Evolutionary conservation across 2,797 vertebrate species (phyloP).

Genomic region (Geotrypetes seraphini): DNA sequence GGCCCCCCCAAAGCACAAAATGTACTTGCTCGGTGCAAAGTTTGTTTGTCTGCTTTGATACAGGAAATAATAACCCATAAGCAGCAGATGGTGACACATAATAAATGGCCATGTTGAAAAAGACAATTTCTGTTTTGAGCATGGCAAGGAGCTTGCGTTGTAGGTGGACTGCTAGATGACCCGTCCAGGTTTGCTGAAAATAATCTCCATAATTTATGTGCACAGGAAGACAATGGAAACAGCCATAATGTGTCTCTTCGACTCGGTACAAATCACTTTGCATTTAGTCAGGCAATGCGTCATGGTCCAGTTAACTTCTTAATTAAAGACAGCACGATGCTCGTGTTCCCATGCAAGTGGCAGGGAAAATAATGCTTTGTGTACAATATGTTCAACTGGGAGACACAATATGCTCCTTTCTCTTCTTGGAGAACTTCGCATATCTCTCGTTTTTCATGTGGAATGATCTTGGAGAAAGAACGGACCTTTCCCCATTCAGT

Average conservation of each 20-base stretch:
- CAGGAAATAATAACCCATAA: conserved; percentile 1
- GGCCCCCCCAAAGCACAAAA: conserved; percentile 33
- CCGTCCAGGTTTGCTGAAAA: conserved; percentile 51
- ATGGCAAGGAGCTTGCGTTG: conserved; percentile 30
- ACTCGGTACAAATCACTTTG: conserved; percentile 55
- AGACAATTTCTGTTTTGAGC: conserved; percentile 40
- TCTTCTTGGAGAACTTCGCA: conserved; percentile 6
- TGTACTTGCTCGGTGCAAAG: conserved; percentile 18
- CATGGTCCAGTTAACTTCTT: conserved; percentile 74
- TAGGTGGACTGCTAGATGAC: conserved; percentile 52
- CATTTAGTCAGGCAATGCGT: conserved; percentile 63
- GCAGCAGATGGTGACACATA: conserved; percentile 41
- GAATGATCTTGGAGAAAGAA: too few relatives aligned
- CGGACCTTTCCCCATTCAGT: too few relatives aligned
- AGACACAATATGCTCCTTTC: conserved; percentile 26
- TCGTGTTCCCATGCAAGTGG: conserved; percentile 53
- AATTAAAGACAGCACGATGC: conserved; percentile 75
- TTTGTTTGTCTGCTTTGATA: conserved; percentile 27
- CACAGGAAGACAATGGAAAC: conserved; percentile 46
- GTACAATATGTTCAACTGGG: conserved; percentile 41
- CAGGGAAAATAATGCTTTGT: conserved; percentile 44
- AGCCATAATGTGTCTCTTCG: conserved; percentile 45
- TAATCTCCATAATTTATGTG: conserved; percentile 56
- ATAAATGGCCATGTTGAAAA: conserved; percentile 46
- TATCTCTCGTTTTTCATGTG: conserved; percentile 8